Base-by-base conservation (phyloP, 2,113 vertebrate species). In the Macroglossus sobrinus region DNA sequence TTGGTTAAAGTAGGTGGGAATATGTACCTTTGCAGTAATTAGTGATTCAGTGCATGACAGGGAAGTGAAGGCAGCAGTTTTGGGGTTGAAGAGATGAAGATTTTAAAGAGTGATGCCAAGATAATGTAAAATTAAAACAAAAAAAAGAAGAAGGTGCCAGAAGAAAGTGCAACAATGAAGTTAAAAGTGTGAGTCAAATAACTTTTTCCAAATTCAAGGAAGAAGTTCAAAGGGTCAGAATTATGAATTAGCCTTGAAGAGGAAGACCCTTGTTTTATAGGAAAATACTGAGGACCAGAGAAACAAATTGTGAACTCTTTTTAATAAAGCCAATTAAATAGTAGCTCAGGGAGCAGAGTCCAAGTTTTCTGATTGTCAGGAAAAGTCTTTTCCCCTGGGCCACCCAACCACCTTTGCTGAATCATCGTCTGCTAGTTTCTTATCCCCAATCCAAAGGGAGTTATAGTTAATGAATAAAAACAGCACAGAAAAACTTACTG, bases 391-490 rank as follows among this genome's bases (percentile, higher is more conserved):
- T 90, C 64, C 64, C 71, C 12, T 7, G 35, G 47, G 66, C 53
- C 16, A 50, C 63, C 33, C 40, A 63, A 30, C 28, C 5, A 8
- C 30, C 24, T 47, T 72, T 89, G 88, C 88, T 97, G 96, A 96
- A 55, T 97, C 92, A 94, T 89, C 24, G 2, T 66, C 84, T 78
- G 33, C 61, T 92, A 26, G 88, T 95, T 90, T 90, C 68, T 74
- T 89, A 69, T 74, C 47, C 72, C 21, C 43, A 72, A 35, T 30
- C 79, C 84, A 90, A 86, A 86, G 86, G 61, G 82, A 84, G 69
- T 88, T 97, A 35, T 38, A 84, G 97, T 97, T 97, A 98, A 98
- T 97, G 61, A 97, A 74, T 98, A 97, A 93, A 94, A 59, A 12
- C 24, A 45, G 43, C 21, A 22, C 19, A 80, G 68, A 14, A 85